Conservation (phyloP, 2,888 invertebrate genomes). For the Petrophora chlorosata region DNA sequence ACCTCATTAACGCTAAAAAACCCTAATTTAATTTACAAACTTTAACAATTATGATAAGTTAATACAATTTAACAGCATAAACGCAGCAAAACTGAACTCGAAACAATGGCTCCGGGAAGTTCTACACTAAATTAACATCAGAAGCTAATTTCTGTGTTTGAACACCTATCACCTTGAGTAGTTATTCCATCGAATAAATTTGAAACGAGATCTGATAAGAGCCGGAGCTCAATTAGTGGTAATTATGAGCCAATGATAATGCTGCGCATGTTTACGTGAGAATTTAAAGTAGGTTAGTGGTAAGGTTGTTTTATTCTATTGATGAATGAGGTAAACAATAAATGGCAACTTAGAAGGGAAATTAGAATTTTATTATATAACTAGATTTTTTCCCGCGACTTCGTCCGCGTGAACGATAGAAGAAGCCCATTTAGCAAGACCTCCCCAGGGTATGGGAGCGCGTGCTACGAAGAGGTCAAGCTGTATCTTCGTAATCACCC, state of each 20-base stretch:
- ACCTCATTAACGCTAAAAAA: no score
- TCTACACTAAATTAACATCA: conserved; percentile 30
- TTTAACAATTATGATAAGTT: conserved; percentile 6
- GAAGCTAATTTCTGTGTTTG: conserved; percentile 31
- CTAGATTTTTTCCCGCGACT: no score
- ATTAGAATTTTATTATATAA: no score
- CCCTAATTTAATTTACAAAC: background rate
- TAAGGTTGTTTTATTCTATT: background rate
- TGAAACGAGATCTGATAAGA: conserved; percentile 13
- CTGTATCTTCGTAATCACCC: no score
- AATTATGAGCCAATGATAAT: conserved; percentile 40
- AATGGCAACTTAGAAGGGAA: no score
- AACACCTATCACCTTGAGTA: conserved; percentile 39
- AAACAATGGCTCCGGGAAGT: conserved; percentile 27
- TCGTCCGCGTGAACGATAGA: no score
- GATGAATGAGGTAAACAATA: background rate
- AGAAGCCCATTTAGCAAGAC: no score
- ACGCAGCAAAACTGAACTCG: conserved; percentile 10
- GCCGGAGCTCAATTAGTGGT: conserved; percentile 41
- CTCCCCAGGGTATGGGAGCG: no score
- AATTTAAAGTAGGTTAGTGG: background rate
- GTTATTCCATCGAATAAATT: conserved; percentile 41
- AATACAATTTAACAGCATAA: background rate
- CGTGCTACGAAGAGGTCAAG: no score
- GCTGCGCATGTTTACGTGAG: conserved; percentile 16